A percentile compares a stretch with the other conserved stretches of the same genome.
Evolutionary conservation across 2,797 vertebrate species (phyloP).

Genomic region (Acanthornis magna): DNA sequence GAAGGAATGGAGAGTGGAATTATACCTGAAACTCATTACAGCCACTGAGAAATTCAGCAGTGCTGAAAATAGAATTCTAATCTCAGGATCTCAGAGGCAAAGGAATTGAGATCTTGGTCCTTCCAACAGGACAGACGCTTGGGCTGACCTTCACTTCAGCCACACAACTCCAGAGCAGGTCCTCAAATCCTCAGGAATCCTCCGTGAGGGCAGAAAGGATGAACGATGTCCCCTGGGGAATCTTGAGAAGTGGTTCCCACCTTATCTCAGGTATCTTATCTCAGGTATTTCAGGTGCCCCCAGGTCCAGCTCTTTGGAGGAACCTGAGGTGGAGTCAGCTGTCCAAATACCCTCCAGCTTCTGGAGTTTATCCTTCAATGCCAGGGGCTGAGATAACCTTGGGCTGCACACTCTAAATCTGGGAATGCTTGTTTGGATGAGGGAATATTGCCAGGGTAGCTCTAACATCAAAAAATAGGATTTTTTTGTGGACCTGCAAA

Average conservation of each 20-base stretch:
- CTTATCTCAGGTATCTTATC: not conserved
- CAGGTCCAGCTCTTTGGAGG: not conserved
- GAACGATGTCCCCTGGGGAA: not conserved
- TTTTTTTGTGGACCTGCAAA: not conserved
- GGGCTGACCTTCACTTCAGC: not conserved
- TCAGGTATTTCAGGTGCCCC: not conserved
- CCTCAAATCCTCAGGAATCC: not conserved
- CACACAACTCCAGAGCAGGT: not conserved
- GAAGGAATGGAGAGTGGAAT: not conserved
- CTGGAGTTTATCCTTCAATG: not conserved
- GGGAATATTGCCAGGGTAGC: not conserved
- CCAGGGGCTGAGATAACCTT: not conserved
- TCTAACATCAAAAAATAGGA: not conserved
- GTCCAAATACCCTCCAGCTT: not conserved
- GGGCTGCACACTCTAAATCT: not conserved
- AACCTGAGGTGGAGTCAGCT: not conserved
- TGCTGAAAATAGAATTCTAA: conserved; percentile 18
- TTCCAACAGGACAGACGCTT: not conserved
- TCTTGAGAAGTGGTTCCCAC: not conserved
- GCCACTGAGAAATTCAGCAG: not conserved
- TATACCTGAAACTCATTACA: not conserved
- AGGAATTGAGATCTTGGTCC: not conserved
- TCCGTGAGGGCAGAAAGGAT: not conserved
- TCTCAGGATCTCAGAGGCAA: not conserved
- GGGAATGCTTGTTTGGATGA: not conserved